Evolutionary conservation across 2,113 vertebrate species (phyloP).

Genomic region (Perca flavescens): DNA sequence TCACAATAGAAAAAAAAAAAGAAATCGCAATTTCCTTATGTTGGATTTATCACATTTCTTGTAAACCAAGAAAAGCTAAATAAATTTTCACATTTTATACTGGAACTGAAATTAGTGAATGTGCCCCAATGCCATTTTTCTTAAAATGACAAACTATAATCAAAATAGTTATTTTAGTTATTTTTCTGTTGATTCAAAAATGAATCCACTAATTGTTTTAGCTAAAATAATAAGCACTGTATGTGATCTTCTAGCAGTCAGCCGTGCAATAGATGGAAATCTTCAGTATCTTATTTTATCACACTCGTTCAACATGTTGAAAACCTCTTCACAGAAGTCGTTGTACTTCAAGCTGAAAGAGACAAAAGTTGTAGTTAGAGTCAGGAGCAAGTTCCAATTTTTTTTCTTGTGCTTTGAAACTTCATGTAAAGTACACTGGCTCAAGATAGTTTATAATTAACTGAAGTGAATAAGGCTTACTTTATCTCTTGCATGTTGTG

Average conservation of each 20-base stretch:
- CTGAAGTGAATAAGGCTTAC: conserved; percentile 52
- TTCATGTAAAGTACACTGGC: neutral
- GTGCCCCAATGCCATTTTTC: neutral
- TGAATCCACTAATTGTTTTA: neutral
- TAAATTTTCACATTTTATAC: neutral
- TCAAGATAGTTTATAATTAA: neutral
- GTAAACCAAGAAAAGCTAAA: neutral
- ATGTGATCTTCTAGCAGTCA: neutral
- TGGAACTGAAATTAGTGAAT: neutral
- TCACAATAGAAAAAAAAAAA: neutral
- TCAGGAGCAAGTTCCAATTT: neutral
- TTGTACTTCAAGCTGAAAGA: conserved; percentile 80
- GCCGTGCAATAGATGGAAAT: neutral
- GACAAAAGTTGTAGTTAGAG: conserved; percentile 1
- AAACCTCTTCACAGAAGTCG: conserved; percentile 77
- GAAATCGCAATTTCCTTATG: neutral
- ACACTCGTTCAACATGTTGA: conserved; percentile 69
- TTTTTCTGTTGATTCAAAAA: neutral
- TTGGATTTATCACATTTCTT: neutral
- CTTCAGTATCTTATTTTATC: conserved; percentile 73
- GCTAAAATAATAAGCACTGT: neutral
- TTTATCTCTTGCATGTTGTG: conserved; percentile 68
- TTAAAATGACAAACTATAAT: neutral
- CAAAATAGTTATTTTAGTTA: too few species aligned
- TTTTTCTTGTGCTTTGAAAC: neutral